These are phyloP conservation scores for Diplazon laetatorius DNA, from an alignment of 2,888 invertebrate genomes.

Conservation along the genomic window DNA sequence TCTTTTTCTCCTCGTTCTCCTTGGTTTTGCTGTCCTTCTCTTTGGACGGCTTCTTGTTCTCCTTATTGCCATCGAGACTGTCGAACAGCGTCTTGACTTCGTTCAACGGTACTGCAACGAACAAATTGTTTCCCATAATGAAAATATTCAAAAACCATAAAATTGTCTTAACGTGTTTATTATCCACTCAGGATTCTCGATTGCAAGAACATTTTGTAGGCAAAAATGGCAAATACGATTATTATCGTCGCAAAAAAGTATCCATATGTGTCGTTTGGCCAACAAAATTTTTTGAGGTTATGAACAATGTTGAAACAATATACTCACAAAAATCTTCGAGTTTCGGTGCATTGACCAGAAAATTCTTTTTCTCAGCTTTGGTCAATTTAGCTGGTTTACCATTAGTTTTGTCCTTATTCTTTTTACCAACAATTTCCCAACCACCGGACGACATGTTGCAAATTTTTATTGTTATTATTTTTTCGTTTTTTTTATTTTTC, in stretches of 20 bases:
- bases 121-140: slow-evolving; percentile 11
- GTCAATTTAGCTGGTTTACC: slow-evolving; percentile 83
- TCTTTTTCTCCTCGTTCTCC: slow-evolving; percentile 83
- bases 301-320: slow-evolving; percentile 12
- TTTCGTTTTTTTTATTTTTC: no score
- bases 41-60: slow-evolving; percentile 83
- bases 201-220: no score
- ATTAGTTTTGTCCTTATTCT: slow-evolving; percentile 85
- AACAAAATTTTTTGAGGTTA: slow-evolving; percentile 49
- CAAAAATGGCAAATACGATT: no score
- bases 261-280: slow-evolving; percentile 27
- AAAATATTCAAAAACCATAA: not conserved
- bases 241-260: not conserved
- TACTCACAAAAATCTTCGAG: slow-evolving; percentile 90
- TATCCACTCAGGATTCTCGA: no score
- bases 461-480: no score
- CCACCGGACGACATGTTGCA: slow-evolving; percentile 78
- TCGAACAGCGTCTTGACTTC: slow-evolving; percentile 88
- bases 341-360: slow-evolving; percentile 87
- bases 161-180: no score
- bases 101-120: slow-evolving; percentile 86
- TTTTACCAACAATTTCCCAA: slow-evolving; percentile 84
- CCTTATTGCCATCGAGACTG: slow-evolving; percentile 86
- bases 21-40: slow-evolving; percentile 79
- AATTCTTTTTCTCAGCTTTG: slow-evolving; percentile 86